Percentiles rank a stretch among this genome's conserved stretches.
phyloP scores from a whole-genome alignment of 2,797 vertebrate genomes.

The Lerista edwardsae region DNA sequence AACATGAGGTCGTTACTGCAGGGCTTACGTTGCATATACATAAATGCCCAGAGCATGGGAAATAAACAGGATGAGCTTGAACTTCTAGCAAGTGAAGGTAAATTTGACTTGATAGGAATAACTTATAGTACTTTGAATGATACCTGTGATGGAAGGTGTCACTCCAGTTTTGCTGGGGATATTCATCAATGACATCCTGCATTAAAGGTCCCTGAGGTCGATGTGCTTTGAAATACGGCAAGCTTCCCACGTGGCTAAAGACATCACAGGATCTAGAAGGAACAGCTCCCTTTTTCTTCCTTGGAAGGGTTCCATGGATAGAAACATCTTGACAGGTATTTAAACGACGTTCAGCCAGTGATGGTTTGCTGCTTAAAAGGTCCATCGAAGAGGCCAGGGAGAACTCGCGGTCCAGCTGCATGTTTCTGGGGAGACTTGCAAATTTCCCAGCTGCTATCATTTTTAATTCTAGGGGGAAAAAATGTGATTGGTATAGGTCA shows the following conservation, averaged over 20 bases:
- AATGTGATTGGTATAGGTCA: background rate
- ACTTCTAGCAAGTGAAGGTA: too few species aligned
- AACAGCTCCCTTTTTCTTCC: conserved; percentile 85
- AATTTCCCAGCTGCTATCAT: conserved; percentile 96
- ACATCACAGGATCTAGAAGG: conserved; percentile 74
- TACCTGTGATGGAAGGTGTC: conserved; percentile 79
- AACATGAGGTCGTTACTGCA: too few species aligned
- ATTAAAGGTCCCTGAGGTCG: conserved; percentile 76
- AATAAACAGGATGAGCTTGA: too few species aligned
- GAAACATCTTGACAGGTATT: conserved; percentile 85
- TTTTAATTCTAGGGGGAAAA: conserved; percentile 81
- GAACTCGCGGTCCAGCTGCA: conserved; percentile 83
- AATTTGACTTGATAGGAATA: too few species aligned
- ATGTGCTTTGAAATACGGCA: conserved; percentile 67
- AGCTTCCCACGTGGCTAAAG: conserved; percentile 70
- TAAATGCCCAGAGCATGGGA: too few species aligned
- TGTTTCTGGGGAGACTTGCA: conserved; percentile 89
- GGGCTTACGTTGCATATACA: too few species aligned
- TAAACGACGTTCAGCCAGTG: conserved; percentile 69
- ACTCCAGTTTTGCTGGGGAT: conserved; percentile 67
- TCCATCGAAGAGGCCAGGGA: conserved; percentile 92
- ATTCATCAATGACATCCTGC: conserved; percentile 83
- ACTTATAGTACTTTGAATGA: too few species aligned
- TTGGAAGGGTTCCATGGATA: conserved; percentile 94
- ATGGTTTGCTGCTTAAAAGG: conserved; percentile 85